Base-by-base conservation (phyloP, 23 tunicate species). In the Halocynthia aurantium region DNA sequence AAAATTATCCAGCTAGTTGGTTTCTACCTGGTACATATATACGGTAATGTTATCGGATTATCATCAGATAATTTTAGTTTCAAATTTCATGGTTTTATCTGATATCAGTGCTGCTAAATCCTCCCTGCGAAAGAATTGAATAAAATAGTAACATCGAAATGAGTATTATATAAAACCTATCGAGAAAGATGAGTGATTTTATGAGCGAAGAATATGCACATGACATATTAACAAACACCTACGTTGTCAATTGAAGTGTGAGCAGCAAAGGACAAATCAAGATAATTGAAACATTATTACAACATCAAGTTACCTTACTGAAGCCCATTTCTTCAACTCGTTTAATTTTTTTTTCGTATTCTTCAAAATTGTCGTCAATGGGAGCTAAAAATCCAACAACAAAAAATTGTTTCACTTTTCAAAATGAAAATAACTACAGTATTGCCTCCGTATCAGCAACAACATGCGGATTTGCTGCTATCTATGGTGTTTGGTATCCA, bases 251-350 rank as follows among this genome's bases (percentile, higher is more conserved):
- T 31, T 31, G 4, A 31, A 0, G 12, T n/a, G 40, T 67, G 17
- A 17, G 40, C 31, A 67, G 72, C 51, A 70, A 51, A 19, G 51
- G 53, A 5, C 5, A 70, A 18, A 50, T 19, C 51, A 50, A 67
- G 31, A 67, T 31, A 31, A 67, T 55, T 10, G 13, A 72, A 13
- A 67, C 53, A 84, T 80, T n/a, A n/a, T n/a, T n/a, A n/a, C n/a
- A n/a, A n/a, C n/a, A n/a, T n/a, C n/a, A n/a, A n/a, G n/a, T n/a
- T 76, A 90, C 97, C 78, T 81, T 73, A 57, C 61, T 85, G 77
- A 94, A 94, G 9, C 99, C 99, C 99, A 94, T 94, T 68, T 90
- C 95, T 9, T 77, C 67, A 0, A 81, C 77, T 73, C 69, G 80
- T 67, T 62, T 75, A 51, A 93, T 64, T 76, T 88, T 80, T 8